Base-by-base conservation (phyloP, 2,113 vertebrate species). In the Baryphthengus martii region DNA sequence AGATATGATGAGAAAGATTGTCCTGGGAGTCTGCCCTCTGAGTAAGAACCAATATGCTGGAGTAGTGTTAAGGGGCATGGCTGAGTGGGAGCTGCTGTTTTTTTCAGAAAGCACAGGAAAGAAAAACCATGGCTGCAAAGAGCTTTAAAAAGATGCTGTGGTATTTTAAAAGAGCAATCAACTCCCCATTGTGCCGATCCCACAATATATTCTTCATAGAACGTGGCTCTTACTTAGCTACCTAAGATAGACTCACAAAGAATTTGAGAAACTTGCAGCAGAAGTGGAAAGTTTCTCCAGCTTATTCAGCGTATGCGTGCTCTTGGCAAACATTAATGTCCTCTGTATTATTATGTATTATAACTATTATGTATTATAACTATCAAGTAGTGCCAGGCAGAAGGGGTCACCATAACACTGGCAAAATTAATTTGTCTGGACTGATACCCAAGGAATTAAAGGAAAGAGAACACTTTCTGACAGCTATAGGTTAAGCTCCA, bases 371-470 rank as follows among this genome's bases (percentile, higher is more conserved):
- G n/a, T n/a, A n/a, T n/a, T n/a, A n/a, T n/a, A n/a, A n/a, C n/a
- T n/a, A n/a, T n/a, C n/a, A n/a, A n/a, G 26, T 31, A 88, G 50
- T 78, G 35, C 29, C 63, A 93, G 15, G 45, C 63, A 70, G 78
- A 88, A 92, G 42, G n/a, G 19, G 26, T 93, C 11, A 1, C 67
- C 68, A 71, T 50, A 80, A 80, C 55, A 75, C 35, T 86, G 65
- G 72, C 52, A 85, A 65, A 80, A 93, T 88, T 78, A 91, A 89
- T 91, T 95, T 87, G 70, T 94, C 66, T 84, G 50, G 77, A 72
- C 62, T n/a, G 35, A 85, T 82, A 91, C 29, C 6, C 10, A 39
- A 83, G 39, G 67, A 89, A 70, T 77, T 85, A 89, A 95, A 72
- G 47, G 44, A 72, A 81, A 85, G 24, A 77, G 40, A 94, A 88